A percentile compares a stretch with the other conserved stretches of the same genome.
Evolutionary conservation across 2,888 invertebrate genomes (phyloP).

Genomic region (Melanotus villosus): DNA sequence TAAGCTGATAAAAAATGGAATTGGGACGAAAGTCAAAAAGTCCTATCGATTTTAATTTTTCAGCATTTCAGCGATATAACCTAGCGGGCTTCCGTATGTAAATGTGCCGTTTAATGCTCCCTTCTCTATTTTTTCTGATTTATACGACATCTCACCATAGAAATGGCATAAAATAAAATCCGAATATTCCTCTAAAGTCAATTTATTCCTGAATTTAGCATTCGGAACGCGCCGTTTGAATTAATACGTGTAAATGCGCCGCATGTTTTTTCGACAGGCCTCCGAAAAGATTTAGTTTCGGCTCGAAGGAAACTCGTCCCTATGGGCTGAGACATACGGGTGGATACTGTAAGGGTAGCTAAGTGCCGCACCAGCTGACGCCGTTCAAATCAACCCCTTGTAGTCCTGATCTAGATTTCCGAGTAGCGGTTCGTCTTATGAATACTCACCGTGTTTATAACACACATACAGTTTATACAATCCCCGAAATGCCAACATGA

Average conservation of each 20-base stretch:
- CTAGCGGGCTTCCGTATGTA: slow-evolving; percentile 35
- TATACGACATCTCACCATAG: slow-evolving; percentile 57
- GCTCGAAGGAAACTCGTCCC: slow-evolving; percentile 55
- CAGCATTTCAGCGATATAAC: slow-evolving; percentile 9
- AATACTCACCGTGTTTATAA: slow-evolving; percentile 37
- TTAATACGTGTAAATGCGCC: slow-evolving; percentile 67
- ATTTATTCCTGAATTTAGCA: slow-evolving; percentile 65
- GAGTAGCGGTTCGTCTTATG: slow-evolving; percentile 53
- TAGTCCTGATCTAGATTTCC: slow-evolving; percentile 55
- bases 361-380: slow-evolving; percentile 74
- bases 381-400: slow-evolving; percentile 64
- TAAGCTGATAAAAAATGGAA: background rate
- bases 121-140: slow-evolving; percentile 55
- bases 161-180: slow-evolving; percentile 59
- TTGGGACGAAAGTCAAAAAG: background rate
- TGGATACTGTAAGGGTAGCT: slow-evolving; percentile 62
- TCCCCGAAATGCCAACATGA: slow-evolving; percentile 19
- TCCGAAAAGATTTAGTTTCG: slow-evolving; percentile 60
- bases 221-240: slow-evolving; percentile 64
- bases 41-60: slow-evolving; percentile 12
- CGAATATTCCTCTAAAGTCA: slow-evolving; percentile 57
- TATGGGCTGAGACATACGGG: slow-evolving; percentile 56
- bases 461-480: background rate
- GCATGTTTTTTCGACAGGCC: slow-evolving; percentile 66
- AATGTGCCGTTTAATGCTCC: slow-evolving; percentile 43